phyloP scores from a whole-genome alignment of 2,888 invertebrate genomes.

The Trisateles emortualis region DNA sequence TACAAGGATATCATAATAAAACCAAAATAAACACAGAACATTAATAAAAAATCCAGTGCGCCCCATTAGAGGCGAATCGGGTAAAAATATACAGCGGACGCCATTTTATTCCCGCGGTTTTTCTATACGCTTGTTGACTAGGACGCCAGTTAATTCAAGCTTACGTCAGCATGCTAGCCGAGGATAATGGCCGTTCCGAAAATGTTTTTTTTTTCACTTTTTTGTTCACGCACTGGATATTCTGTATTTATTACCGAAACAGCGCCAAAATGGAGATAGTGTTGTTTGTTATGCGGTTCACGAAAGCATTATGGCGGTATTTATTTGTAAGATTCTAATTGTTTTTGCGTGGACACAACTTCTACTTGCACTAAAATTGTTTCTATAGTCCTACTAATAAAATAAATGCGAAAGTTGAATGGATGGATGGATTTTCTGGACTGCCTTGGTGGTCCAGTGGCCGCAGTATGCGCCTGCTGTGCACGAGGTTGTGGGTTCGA shows the following conservation, averaged over 20 bases:
- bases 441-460: no score
- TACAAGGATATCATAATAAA: constrained; percentile 8
- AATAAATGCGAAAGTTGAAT: no score
- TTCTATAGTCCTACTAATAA: no score
- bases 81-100: constrained; percentile 47
- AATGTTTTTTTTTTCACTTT: constrained; percentile 47
- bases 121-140: constrained; percentile 55
- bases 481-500: no score
- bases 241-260: constrained; percentile 34
- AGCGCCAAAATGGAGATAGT: constrained; percentile 16
- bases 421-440: no score
- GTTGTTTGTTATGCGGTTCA: constrained; percentile 1
- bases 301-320: not conserved
- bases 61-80: constrained; percentile 40
- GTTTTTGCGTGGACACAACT: not conserved
- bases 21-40: constrained; percentile 12
- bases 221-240: constrained; percentile 41
- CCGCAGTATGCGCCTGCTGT: no score
- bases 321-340: not conserved
- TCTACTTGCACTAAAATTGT: no score
- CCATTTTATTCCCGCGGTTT: constrained; percentile 50
- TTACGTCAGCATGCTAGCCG: constrained; percentile 57
- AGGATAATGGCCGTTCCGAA: constrained; percentile 56
- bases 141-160: constrained; percentile 58
- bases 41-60: constrained; percentile 42